Evolutionary conservation across 2,888 invertebrate genomes (phyloP), one percentile per base, ranked within the genome.

Genomic region (Lasioglossum zephyrum): DNA sequence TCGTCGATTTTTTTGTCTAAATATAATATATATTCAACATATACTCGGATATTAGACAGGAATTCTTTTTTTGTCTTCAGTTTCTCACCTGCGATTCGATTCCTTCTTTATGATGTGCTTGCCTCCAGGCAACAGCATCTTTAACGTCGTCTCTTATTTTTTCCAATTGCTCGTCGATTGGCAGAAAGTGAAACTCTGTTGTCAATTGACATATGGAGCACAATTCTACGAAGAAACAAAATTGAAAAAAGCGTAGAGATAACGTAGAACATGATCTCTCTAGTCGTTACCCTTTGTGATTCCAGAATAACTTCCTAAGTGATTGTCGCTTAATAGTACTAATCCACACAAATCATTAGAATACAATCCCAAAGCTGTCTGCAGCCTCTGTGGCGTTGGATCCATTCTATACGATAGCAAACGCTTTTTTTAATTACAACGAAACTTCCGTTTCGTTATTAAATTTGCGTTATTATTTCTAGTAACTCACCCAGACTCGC

Each of bases 101-200:
- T 79, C 93, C 94, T 86, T 95, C 95, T 78, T 92, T 93, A 73
- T 94, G 93, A 87, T 95, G 95, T 36, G 93, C 87, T 81, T 94
- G 95, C 53, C 95, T 93, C 95, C 95, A 95, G 8, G 96, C 95
- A 63, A 97, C 96, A 84, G 96, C 96, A 47, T 96, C 95, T 91
- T 96, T 95, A 60, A 97, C 95, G 91, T 96, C 96, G 76, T 96
- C 96, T 81, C 96, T 96, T 87, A 98, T 97, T 92, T 96, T 96
- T 91, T 97, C 97, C 86, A 99, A 96, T 95, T 99, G 99, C 86
- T 97, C 97, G 90, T 98, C 98, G 85, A 99, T 96, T 93, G 97
- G 96, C 0, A 97, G 96, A 95, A 99, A 99, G 96, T 99, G 99
- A 94, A 99, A 98, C 95, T 99, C 99, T 2, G 99, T 98, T 0